A percentile compares a stretch with the other conserved stretches of the same genome.
Conservation (phyloP, 2,888 invertebrate species). For the Hartigia nigra region DNA sequence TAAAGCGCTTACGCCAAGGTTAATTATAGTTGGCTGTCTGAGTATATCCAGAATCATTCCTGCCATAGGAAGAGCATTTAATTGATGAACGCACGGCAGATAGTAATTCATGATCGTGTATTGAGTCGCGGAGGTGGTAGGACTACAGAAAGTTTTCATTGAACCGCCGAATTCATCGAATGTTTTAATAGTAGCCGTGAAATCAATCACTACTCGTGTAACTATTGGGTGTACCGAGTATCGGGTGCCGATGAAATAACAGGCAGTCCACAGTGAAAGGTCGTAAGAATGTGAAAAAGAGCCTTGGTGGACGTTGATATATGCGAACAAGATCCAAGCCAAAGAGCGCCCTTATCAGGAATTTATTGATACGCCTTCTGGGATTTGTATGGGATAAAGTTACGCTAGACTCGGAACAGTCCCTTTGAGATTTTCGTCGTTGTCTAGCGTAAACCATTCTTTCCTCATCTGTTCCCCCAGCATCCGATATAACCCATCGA, state of each 20-base stretch:
- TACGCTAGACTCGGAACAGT: not conserved
- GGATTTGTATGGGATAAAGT: not conserved
- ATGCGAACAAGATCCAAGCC: slow-evolving; percentile 20
- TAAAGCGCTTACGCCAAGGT: not conserved
- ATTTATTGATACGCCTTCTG: slow-evolving; percentile 18
- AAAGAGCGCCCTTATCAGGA: slow-evolving; percentile 16
- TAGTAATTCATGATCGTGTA: not conserved
- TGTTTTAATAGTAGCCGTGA: not conserved
- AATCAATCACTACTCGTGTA: not conserved
- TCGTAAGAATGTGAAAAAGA: slow-evolving; percentile 11
- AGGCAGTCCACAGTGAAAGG: slow-evolving; percentile 1
- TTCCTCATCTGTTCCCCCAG: not conserved
- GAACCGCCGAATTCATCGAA: not conserved
- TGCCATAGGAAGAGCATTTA: not conserved
- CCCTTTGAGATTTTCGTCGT: not conserved
- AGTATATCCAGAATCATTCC: not conserved
- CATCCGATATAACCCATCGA: not conserved
- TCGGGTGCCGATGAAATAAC: not conserved
- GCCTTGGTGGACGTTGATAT: slow-evolving; percentile 24
- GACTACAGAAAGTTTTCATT: not conserved
- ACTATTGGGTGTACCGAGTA: not conserved
- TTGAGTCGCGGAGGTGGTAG: not conserved
- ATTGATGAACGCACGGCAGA: not conserved
- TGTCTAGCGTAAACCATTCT: not conserved
- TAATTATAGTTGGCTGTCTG: not conserved